Evolutionary conservation across 2,113 vertebrate genomes (phyloP).

Genomic region (Rynchops niger): DNA sequence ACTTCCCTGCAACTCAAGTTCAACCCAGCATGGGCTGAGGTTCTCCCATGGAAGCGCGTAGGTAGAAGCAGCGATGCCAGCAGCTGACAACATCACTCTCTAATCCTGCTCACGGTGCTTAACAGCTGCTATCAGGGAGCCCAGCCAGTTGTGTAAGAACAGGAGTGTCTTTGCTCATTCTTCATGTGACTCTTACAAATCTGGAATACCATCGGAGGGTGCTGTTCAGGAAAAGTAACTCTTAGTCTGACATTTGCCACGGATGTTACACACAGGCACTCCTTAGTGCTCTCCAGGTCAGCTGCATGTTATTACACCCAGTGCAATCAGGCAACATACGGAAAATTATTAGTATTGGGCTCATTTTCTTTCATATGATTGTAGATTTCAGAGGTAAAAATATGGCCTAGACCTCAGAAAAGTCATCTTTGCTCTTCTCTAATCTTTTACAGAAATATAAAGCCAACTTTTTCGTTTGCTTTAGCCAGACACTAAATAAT

Average conservation of each 20-base stretch:
- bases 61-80: background rate
- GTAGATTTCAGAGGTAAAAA: background rate
- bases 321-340: background rate
- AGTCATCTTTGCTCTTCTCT: background rate
- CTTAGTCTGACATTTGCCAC: background rate
- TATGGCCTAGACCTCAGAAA: background rate
- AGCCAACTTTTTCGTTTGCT: background rate
- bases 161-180: background rate
- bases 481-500: background rate
- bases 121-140: background rate
- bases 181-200: background rate
- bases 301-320: fast-evolving
- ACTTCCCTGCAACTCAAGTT: background rate
- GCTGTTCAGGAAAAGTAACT: background rate
- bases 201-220: background rate
- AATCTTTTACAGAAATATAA: background rate
- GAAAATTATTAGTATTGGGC: background rate
- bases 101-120: background rate
- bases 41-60: background rate
- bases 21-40: background rate
- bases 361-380: background rate
- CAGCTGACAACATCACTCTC: background rate
- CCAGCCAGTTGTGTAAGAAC: background rate
- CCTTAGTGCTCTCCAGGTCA: background rate
- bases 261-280: background rate